These are phyloP conservation scores for Caranx ignobilis DNA, from an alignment of 2,113 vertebrate genomes.

Conservation along the genomic window DNA sequence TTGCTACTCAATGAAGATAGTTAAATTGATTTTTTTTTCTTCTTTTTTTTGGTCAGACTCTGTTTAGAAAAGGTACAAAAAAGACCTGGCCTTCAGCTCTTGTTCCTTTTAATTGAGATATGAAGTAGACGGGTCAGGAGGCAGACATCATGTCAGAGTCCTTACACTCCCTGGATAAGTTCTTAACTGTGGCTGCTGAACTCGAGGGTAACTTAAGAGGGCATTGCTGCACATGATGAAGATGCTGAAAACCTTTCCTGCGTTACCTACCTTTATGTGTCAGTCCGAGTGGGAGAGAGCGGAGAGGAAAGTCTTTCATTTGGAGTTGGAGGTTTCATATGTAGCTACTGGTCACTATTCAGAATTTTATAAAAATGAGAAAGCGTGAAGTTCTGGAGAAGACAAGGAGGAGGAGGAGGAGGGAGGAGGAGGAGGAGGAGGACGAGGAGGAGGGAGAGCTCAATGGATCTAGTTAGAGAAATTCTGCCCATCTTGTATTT, in stretches of 20 bases:
- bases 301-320: not conserved
- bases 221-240: constrained; percentile 15
- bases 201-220: constrained; percentile 23
- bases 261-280: constrained; percentile 1
- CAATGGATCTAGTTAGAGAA: not conserved
- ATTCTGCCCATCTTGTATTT: not conserved
- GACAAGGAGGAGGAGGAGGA: constrained; percentile 15
- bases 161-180: not conserved
- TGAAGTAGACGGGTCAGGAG: not conserved
- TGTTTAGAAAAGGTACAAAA: not conserved
- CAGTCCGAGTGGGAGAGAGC: not conserved
- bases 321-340: constrained; percentile 7
- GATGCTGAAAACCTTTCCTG: not conserved
- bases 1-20: not conserved
- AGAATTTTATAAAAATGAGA: constrained; percentile 5
- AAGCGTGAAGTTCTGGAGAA: not conserved
- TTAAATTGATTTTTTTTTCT: too few species aligned
- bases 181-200: constrained; percentile 27
- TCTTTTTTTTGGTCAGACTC: too few species aligned
- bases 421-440: constrained; percentile 6
- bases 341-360: not conserved
- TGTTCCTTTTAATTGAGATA: constrained; percentile 11
- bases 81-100: not conserved
- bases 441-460: constrained; percentile 2
- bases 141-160: constrained; percentile 9